These are phyloP conservation scores for Ammospiza caudacuta DNA, from an alignment of 2,113 vertebrate genomes.

Conservation along the genomic window DNA sequence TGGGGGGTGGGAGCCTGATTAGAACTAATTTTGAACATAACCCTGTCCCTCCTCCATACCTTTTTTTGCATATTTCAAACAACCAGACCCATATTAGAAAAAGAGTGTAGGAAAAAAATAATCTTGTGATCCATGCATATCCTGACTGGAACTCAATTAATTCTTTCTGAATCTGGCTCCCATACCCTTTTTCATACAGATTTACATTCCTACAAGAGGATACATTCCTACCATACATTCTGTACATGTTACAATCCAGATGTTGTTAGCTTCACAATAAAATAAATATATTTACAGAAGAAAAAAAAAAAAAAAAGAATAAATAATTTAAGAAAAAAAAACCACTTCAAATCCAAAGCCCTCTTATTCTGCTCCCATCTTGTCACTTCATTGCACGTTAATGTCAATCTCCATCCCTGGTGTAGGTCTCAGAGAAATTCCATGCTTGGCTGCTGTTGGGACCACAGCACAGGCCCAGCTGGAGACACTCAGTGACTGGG, in stretches of 20 bases:
- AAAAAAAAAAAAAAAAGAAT: constrained; percentile 87
- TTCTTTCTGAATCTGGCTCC: constrained; percentile 75
- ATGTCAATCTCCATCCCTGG: constrained; percentile 39
- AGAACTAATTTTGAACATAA: constrained; percentile 62
- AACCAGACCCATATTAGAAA: constrained; percentile 69
- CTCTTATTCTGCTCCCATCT: constrained; percentile 81
- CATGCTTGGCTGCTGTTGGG: background rate
- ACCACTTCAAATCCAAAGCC: constrained; percentile 90
- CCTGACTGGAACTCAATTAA: constrained; percentile 50
- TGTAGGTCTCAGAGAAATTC: background rate
- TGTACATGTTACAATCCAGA: constrained; percentile 97
- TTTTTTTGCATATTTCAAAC: constrained; percentile 77
- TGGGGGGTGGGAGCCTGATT: constrained; percentile 25
- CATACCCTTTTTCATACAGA: constrained; percentile 81
- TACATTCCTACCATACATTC: constrained; percentile 92
- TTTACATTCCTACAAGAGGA: constrained; percentile 86
- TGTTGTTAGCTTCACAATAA: constrained; percentile 92
- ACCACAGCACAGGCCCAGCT: background rate
- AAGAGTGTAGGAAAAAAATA: background rate
- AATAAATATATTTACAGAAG: constrained; percentile 99
- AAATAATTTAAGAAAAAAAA: constrained; percentile 90
- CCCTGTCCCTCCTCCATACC: constrained; percentile 59
- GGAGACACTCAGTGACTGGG: background rate
- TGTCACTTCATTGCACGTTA: constrained; percentile 82
- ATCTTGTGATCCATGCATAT: constrained; percentile 53